phyloP scores from a whole-genome alignment of 2,888 invertebrate species.

The Malacosoma neustria region DNA sequence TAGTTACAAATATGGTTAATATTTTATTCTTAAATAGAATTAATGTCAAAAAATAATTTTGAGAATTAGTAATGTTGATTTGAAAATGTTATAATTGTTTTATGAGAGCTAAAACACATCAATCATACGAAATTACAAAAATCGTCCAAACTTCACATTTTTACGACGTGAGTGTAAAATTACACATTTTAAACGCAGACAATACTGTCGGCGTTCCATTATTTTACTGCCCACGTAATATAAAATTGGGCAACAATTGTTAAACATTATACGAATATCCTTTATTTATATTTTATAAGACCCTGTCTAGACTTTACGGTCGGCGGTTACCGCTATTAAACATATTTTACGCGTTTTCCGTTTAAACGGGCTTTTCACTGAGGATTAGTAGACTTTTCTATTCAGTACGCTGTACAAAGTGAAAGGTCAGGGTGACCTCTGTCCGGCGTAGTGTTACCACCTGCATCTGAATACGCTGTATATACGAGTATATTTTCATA shows the following conservation, averaged over 20 bases:
- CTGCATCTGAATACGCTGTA: too few species aligned
- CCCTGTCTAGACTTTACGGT: constrained; percentile 1
- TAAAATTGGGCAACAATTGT: neutral
- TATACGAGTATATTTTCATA: too few species aligned
- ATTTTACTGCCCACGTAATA: neutral
- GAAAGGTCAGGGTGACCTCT: constrained; percentile 18
- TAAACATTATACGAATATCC: neutral
- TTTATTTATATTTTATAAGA: neutral
- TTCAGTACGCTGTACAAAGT: constrained; percentile 1
- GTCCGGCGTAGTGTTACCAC: too few species aligned
- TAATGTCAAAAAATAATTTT: too few species aligned
- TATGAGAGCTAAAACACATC: too few species aligned
- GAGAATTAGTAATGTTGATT: too few species aligned
- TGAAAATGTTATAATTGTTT: too few species aligned
- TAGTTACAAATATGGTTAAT: too few species aligned
- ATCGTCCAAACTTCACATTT: neutral
- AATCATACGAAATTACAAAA: too few species aligned
- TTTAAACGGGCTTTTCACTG: neutral
- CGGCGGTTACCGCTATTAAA: neutral
- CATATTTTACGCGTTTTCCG: neutral
- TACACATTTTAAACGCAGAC: neutral
- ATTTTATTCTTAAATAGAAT: too few species aligned
- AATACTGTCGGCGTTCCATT: neutral
- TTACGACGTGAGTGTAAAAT: neutral
- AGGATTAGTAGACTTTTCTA: neutral